Base-by-base conservation (phyloP, 2,797 vertebrate species). In the Dryobates pubescens region DNA sequence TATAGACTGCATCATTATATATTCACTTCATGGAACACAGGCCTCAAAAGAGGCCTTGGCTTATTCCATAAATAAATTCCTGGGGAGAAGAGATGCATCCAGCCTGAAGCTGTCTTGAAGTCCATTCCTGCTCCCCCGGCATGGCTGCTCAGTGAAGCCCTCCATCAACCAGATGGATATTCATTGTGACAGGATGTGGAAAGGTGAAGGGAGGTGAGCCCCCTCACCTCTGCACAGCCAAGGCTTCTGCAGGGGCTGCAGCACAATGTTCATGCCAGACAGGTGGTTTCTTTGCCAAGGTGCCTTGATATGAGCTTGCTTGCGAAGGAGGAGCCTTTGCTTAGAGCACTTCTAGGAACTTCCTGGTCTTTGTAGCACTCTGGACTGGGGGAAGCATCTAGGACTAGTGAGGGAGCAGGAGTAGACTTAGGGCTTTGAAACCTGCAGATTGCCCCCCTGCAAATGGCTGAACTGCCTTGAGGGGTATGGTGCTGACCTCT, bases 41-140 rank as follows among this genome's bases (percentile, higher is more conserved):
- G 89, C 95, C 92, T 95, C 3, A 15, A 77, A 94, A 92, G 75
- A 88, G 64, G 87, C 30, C 63, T 69, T 76, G 94, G 91, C 93
- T 96, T 91, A 93, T 87, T 96, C 86, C 86, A 70, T 81, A 91
- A 96, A 96, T 93, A 90, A 89, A 94, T 96, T 97, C 75, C 88
- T 89, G 88, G 82, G 34, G 57, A 94, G 93, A 88, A 19, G 71
- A 64, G 82, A 78, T 72, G 74, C 74, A 88, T 82, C 89, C 83
- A 87, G 71, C 95, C 51, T 64, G 83, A 89, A 93, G 69, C 51
- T 71, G 47, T 80, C 76, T 76, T 76, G 49, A 75, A 92, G 90
- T 94, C 72, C 82, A 71, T 62, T 86, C 78, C 85, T 1, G 7
- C 57, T 89, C 41, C 53, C 51, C 27, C 4, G 59, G 82, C 65